Percentiles rank a stretch among this genome's conserved stretches.
Evolutionary conservation across 2,888 invertebrate genomes (phyloP).

Genomic region (Sminthurides aquaticus): DNA sequence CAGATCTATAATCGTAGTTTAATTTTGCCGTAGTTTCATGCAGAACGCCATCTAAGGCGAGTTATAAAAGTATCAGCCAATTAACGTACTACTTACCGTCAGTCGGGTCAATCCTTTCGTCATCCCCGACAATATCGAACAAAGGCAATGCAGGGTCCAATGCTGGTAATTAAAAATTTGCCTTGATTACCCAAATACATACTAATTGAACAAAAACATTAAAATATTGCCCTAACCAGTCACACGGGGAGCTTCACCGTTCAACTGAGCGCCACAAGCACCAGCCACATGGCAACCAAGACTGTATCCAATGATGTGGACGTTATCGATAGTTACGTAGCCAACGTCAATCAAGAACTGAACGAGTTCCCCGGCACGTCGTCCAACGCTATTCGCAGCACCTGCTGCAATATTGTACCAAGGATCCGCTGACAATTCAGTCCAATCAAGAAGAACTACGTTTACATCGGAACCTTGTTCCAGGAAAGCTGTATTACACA

Average conservation of each 20-base stretch:
- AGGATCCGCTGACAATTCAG: conserved; percentile 55
- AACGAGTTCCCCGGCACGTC: conserved; percentile 54
- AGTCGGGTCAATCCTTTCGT: conserved; percentile 54
- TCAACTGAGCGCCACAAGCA: conserved; percentile 54
- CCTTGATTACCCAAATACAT: conserved; percentile 8
- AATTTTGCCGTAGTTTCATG: no score
- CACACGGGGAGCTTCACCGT: conserved; percentile 52
- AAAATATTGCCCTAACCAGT: not conserved
- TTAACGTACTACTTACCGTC: no score
- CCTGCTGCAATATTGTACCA: conserved; percentile 56
- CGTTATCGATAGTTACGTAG: conserved; percentile 50
- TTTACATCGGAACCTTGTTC: not conserved
- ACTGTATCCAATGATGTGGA: conserved; percentile 58
- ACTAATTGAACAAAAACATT: not conserved
- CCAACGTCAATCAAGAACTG: conserved; percentile 57
- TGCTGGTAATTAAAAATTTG: conserved; percentile 45
- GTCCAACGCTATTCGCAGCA: conserved; percentile 57
- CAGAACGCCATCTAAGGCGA: no score
- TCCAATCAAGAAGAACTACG: conserved; percentile 54
- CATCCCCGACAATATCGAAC: conserved; percentile 51
- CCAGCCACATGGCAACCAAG: conserved; percentile 60
- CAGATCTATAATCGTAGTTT: no score
- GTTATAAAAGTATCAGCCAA: no score
- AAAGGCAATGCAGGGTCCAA: conserved; percentile 63
- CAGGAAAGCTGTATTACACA: not conserved